A percentile compares a stretch with the other conserved stretches of the same genome.
These are phyloP conservation scores for Rhagologus leucostigma DNA, from an alignment of 2,113 vertebrate species.

Conservation along the genomic window DNA sequence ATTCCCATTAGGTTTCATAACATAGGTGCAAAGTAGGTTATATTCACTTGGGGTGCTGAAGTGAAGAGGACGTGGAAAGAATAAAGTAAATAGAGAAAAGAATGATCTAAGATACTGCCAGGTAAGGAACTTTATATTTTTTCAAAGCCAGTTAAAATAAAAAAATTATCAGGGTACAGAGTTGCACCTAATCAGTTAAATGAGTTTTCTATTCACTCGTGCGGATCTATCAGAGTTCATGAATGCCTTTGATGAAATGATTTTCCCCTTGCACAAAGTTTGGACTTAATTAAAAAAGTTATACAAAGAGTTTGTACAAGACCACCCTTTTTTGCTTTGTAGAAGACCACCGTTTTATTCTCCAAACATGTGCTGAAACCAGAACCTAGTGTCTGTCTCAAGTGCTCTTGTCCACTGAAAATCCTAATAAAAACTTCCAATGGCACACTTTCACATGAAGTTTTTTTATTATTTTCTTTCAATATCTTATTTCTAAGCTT, in stretches of 20 bases:
- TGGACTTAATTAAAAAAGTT: background rate
- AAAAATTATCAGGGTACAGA: background rate
- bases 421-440: background rate
- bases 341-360: background rate
- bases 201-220: background rate
- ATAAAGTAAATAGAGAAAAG: background rate
- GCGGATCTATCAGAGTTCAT: background rate
- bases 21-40: background rate
- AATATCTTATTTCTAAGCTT: background rate
- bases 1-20: background rate
- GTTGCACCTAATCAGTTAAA: background rate
- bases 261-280: background rate
- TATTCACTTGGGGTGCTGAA: background rate
- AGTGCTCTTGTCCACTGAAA: background rate
- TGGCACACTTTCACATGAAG: background rate
- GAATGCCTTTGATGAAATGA: background rate
- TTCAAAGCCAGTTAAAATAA: background rate
- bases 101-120: background rate
- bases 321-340: background rate
- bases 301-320: background rate
- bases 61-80: background rate
- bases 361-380: background rate
- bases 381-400: background rate
- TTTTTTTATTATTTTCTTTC: background rate
- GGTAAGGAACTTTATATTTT: background rate